Percentiles rank a stretch among this genome's conserved stretches.
phyloP scores from a whole-genome alignment of 1,140 invertebrate species.

The Cyclargus thomasi region DNA sequence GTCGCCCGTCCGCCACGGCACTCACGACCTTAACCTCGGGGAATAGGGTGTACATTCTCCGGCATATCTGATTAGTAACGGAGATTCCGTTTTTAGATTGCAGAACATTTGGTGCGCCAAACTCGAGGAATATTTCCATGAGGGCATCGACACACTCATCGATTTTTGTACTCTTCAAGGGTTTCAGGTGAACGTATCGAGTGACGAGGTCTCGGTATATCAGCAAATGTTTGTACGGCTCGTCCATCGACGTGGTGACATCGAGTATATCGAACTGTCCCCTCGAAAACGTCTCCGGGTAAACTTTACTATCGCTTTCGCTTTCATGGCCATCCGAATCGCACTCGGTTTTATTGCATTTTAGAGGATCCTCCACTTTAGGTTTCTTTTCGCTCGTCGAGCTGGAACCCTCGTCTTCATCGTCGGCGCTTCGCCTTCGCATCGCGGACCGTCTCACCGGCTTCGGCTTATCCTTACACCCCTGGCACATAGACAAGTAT shows the following conservation, averaged over 20 bases:
- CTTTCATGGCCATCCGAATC: slow-evolving; percentile 1
- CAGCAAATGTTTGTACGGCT: slow-evolving; percentile 44
- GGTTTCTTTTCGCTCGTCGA: neutral
- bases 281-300: slow-evolving; percentile 43
- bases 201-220: slow-evolving; percentile 43
- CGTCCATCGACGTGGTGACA: slow-evolving; percentile 31
- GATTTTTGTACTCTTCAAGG: slow-evolving; percentile 35
- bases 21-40: slow-evolving; percentile 41
- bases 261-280: slow-evolving; percentile 44
- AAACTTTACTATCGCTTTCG: slow-evolving; percentile 14
- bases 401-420: no score
- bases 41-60: slow-evolving; percentile 32
- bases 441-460: neutral
- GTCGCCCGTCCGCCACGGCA: slow-evolving; percentile 22
- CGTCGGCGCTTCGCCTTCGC: no score
- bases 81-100: slow-evolving; percentile 45
- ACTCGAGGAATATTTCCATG: slow-evolving; percentile 43
- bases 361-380: neutral
- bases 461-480: slow-evolving; percentile 35
- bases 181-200: slow-evolving; percentile 43
- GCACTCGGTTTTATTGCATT: no score
- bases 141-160: slow-evolving; percentile 36
- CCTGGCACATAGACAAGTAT: slow-evolving; percentile 39
- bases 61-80: slow-evolving; percentile 39
- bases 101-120: slow-evolving; percentile 50